These are phyloP conservation scores for Ctenopoma kingsleyae DNA, from an alignment of 2,797 vertebrate species.

Conservation along the genomic window DNA sequence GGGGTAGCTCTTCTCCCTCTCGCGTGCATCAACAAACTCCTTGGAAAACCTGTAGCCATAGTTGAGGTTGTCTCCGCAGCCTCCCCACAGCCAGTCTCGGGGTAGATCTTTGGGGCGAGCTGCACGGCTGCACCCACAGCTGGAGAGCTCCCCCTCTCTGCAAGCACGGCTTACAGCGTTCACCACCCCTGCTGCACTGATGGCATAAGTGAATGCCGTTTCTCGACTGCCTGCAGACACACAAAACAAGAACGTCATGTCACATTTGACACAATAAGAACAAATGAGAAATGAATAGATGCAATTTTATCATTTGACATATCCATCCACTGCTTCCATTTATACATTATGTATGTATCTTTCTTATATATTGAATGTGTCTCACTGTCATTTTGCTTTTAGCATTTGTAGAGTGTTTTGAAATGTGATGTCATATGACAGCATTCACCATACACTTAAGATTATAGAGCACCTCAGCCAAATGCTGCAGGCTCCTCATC, in stretches of 20 bases:
- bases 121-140: conserved; percentile 95
- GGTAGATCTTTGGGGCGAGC: conserved; percentile 95
- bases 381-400: conserved; percentile 38
- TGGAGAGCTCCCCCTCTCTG: conserved; percentile 96
- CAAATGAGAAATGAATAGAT: not conserved
- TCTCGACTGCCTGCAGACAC: conserved; percentile 91
- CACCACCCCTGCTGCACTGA: conserved; percentile 96
- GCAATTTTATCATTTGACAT: conserved; percentile 10
- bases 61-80: conserved; percentile 97
- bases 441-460: conserved; percentile 58
- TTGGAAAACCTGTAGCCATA: conserved; percentile 97
- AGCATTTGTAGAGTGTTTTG: conserved; percentile 21
- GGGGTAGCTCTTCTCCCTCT: conserved; percentile 93
- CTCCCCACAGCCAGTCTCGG: conserved; percentile 98
- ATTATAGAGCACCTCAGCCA: conserved; percentile 65
- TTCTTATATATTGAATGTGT: conserved; percentile 24
- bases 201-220: conserved; percentile 96
- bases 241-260: conserved; percentile 26
- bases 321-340: not conserved
- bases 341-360: conserved; percentile 15
- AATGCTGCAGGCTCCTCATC: conserved; percentile 64
- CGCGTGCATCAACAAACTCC: conserved; percentile 97
- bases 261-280: conserved; percentile 17
- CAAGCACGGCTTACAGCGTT: conserved; percentile 97
- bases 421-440: conserved; percentile 68